Percentiles rank a stretch among this genome's conserved stretches.
phyloP scores from a whole-genome alignment of 2,888 invertebrate genomes.

The Hanleya hanleyi region DNA sequence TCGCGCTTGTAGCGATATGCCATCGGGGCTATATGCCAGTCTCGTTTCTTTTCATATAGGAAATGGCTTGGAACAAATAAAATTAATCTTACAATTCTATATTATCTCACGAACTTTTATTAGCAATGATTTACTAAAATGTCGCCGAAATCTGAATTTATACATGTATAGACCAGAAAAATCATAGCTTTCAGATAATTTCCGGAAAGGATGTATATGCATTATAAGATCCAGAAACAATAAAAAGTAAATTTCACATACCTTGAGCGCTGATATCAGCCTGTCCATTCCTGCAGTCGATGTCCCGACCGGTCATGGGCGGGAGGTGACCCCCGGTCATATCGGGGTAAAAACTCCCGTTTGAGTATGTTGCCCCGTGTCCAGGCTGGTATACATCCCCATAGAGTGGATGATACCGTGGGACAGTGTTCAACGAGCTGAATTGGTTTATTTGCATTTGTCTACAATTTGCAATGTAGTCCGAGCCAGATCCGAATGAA shows the following conservation, averaged over 20 bases:
- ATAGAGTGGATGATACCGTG: slow-evolving; percentile 61
- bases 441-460: slow-evolving; percentile 64
- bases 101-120: no score
- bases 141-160: no score
- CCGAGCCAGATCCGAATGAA: slow-evolving; percentile 55
- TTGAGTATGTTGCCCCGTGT: slow-evolving; percentile 61
- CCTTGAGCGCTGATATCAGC: slow-evolving; percentile 62
- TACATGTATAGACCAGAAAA: no score
- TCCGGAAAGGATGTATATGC: no score
- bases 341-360: slow-evolving; percentile 66
- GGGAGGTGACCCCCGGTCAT: slow-evolving; percentile 60
- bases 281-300: slow-evolving; percentile 60
- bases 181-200: no score
- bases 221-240: no score
- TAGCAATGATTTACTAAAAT: no score
- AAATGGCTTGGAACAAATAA: no score
- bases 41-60: no score
- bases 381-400: slow-evolving; percentile 65
- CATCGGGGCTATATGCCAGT: no score
- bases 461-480: slow-evolving; percentile 64
- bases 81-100: no score
- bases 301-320: slow-evolving; percentile 61
- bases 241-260: slow-evolving; percentile 25
- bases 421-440: slow-evolving; percentile 61
- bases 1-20: no score